These are phyloP conservation scores for Dipus sagitta DNA, from an alignment of 2,797 vertebrate genomes.

Conservation along the genomic window DNA sequence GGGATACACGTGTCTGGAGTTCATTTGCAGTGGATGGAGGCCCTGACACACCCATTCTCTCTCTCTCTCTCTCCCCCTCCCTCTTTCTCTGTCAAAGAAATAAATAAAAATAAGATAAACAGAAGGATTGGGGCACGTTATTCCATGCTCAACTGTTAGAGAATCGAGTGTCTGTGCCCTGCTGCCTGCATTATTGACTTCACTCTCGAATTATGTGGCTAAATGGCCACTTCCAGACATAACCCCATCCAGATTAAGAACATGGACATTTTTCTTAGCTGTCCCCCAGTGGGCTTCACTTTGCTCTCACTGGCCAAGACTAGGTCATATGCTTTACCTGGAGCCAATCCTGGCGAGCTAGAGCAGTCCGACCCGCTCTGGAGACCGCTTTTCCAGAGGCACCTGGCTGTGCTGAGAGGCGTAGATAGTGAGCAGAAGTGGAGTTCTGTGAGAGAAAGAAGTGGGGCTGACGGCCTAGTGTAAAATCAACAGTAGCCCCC, in stretches of 20 bases:
- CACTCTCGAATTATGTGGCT: not conserved
- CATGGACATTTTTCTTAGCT: not conserved
- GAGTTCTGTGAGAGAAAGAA: constrained; percentile 1
- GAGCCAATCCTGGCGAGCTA: not conserved
- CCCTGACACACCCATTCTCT: too few species aligned
- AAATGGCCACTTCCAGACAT: not conserved
- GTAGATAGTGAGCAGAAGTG: not conserved
- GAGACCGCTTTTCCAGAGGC: not conserved
- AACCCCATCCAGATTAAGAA: not conserved
- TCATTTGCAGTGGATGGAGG: too few species aligned
- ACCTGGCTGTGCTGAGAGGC: not conserved
- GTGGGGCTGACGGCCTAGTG: not conserved
- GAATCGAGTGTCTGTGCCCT: not conserved
- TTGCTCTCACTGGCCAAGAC: not conserved
- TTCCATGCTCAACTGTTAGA: not conserved
- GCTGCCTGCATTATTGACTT: not conserved
- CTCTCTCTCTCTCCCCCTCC: too few species aligned
- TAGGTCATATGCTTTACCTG: not conserved
- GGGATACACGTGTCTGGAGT: too few species aligned
- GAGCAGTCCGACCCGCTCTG: not conserved
- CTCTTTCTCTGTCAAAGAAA: too few species aligned
- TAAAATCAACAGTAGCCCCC: not conserved
- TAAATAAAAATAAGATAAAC: too few species aligned
- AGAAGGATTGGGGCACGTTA: not conserved
- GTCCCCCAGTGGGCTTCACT: not conserved